Evolutionary conservation across 1,140 invertebrate species (phyloP).

Genomic region (Plectrocnemia conspersa): DNA sequence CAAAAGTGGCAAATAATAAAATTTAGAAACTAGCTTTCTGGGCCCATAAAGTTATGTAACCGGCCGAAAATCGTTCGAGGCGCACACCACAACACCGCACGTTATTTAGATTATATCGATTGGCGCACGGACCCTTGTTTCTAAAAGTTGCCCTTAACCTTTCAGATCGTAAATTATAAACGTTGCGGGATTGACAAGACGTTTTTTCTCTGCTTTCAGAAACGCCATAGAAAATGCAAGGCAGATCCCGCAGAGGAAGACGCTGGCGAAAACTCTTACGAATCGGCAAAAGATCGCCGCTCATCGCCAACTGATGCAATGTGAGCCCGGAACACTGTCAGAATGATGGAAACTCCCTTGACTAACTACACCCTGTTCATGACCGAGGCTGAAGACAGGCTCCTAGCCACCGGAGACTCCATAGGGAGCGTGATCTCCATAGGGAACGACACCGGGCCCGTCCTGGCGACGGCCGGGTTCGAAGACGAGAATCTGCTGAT

Average conservation of each 20-base stretch:
- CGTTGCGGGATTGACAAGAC: background rate
- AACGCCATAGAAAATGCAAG: background rate
- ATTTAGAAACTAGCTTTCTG: too few species aligned
- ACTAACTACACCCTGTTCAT: constrained; percentile 29
- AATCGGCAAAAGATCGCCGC: background rate
- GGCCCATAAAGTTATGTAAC: too few species aligned
- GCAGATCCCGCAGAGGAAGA: background rate
- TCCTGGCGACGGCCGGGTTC: constrained; percentile 30
- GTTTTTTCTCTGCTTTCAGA: background rate
- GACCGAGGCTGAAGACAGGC: constrained; percentile 10
- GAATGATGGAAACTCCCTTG: constrained; percentile 21
- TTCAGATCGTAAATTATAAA: too few species aligned
- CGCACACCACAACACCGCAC: too few species aligned
- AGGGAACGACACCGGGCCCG: constrained; percentile 38
- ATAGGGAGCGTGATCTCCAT: background rate
- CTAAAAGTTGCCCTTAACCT: too few species aligned
- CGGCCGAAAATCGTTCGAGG: too few species aligned
- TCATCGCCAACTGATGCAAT: background rate
- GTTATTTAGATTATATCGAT: too few species aligned
- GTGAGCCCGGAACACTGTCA: background rate
- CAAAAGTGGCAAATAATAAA: too few species aligned
- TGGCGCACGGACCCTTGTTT: too few species aligned
- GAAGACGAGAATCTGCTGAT: constrained; percentile 48
- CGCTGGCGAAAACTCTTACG: background rate
- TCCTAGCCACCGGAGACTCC: background rate